These are phyloP conservation scores for Apus apus DNA, from an alignment of 2,113 vertebrate genomes.

Conservation along the genomic window DNA sequence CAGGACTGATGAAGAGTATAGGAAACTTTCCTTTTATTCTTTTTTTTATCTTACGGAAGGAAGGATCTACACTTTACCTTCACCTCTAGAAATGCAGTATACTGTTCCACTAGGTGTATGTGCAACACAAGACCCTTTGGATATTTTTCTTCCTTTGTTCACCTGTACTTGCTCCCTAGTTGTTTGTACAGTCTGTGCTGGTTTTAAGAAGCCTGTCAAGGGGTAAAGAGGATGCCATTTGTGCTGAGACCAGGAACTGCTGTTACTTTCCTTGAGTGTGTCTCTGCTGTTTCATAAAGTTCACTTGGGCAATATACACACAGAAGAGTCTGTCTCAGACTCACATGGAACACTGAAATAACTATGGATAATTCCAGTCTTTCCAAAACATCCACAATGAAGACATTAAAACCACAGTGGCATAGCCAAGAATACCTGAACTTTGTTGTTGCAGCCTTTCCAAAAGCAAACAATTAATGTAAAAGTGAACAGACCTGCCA, in stretches of 20 bases:
- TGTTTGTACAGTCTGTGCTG: neutral
- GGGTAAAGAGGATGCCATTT: neutral
- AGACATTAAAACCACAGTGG: neutral
- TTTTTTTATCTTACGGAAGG: neutral
- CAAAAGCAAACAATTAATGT: neutral
- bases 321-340: neutral
- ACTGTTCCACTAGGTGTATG: neutral
- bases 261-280: neutral
- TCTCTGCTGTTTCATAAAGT: neutral
- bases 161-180: neutral
- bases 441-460: neutral
- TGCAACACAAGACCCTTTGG: neutral
- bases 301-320: neutral
- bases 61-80: neutral
- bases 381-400: neutral
- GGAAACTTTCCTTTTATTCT: neutral
- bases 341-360: neutral
- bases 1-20: neutral
- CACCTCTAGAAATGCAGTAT: neutral
- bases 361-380: neutral
- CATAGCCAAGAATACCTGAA: neutral
- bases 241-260: neutral
- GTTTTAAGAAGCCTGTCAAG: neutral
- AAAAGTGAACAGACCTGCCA: neutral
- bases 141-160: neutral